Conservation (phyloP, 2,888 invertebrate species). For the Nymphalis polychloros region DNA sequence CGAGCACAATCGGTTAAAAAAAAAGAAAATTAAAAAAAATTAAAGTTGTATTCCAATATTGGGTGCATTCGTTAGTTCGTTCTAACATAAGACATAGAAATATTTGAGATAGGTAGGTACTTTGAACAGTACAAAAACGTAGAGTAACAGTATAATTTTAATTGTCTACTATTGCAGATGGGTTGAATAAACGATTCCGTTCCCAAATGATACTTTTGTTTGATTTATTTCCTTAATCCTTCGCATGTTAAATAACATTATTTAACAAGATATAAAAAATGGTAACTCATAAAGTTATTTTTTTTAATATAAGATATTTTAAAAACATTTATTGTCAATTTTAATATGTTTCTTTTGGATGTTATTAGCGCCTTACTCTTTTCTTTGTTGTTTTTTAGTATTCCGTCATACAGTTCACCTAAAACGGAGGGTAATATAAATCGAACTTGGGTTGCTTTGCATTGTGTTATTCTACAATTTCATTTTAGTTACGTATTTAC, state of each 20-base stretch:
- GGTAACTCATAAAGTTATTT: neutral
- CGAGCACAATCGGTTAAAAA: conserved; percentile 57
- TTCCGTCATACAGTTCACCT: no score
- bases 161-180: conserved; percentile 78
- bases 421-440: no score
- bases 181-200: conserved; percentile 81
- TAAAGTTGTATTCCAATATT: conserved; percentile 52
- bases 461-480: no score
- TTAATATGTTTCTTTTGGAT: no score
- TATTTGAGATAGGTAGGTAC: conserved; percentile 78
- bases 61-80: conserved; percentile 70
- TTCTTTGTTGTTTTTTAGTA: no score
- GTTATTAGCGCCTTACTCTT: no score
- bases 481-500: no score
- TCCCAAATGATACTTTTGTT: conserved; percentile 68
- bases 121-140: conserved; percentile 78
- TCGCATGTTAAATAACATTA: neutral
- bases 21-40: conserved; percentile 38
- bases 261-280: neutral
- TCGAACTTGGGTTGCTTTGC: no score
- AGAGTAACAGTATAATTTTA: conserved; percentile 77
- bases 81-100: conserved; percentile 69
- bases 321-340: no score
- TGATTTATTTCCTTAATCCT: conserved; percentile 46
- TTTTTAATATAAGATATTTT: no score